Base-by-base conservation (phyloP, 2,888 invertebrate genomes). In the Synanthedon andrenaeformis region DNA sequence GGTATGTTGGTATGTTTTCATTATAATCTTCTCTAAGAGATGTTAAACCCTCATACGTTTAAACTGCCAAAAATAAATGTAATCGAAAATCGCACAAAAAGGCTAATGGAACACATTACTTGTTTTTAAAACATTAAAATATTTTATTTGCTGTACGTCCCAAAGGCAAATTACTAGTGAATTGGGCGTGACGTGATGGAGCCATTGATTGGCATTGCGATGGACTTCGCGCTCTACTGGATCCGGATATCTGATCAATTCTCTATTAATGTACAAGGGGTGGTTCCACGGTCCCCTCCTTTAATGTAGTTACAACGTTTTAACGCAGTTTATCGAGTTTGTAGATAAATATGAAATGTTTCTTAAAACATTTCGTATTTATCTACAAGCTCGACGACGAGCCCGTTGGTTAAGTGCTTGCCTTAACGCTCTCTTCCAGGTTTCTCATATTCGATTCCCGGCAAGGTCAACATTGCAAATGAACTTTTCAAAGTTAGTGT, bases 191-290 rank as follows among this genome's bases (percentile, higher is more conserved):
- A 49, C 53, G 52, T 41, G 57, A 57, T 61, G 59, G 56, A 59
- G 61, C 66, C 65, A 57, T 71, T 84, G 81, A 85, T 85, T 85
- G 84, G 82, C 82, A 79, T 82, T 79, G 79, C 84, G 78, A 84
- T 75, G 79, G 79, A 80, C 73, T 72, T 74, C 72, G 66, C 72
- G 76, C 70, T 66, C 73, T 76, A 72, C 72, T 79, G 74, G 69
- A 70, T 68, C 66, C 78, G 85, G 83, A 85, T 83, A 84, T 84
- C 82, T 76, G 81, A 84, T 84, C 79, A 81, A 78, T 79, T 71
- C 74, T 65, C 74, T 66, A 79, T 78, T 82, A 82, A 85, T 82
- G 82, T 72, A 65, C 66, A 23, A 65, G 70, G 77, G 77, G 79
- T 79, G 79, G 78, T 81, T 82, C 79, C 70, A 64, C 66, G 65